phyloP scores from a whole-genome alignment of 2,888 invertebrate species.

The Diaperis boleti region DNA sequence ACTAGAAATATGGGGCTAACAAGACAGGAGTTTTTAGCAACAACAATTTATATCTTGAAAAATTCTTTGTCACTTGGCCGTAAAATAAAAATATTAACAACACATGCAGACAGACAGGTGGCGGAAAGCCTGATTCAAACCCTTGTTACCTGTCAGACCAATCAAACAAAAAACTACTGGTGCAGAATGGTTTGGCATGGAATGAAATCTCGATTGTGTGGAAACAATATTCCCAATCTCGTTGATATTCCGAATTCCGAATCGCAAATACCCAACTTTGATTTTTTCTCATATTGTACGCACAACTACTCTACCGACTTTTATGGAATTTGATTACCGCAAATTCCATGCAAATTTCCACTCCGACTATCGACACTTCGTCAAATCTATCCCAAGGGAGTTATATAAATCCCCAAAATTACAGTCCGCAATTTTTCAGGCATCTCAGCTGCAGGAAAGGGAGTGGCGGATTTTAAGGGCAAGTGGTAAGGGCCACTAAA shows the following conservation, averaged over 20 bases:
- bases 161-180: constrained; percentile 8
- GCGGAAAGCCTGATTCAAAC: constrained; percentile 19
- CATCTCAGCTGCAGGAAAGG: constrained; percentile 8
- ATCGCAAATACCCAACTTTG: no score
- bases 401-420: constrained; percentile 12
- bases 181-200: background rate
- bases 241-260: background rate
- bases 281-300: background rate
- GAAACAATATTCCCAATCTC: background rate
- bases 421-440: constrained; percentile 9
- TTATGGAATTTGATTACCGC: background rate
- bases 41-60: no score
- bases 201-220: background rate
- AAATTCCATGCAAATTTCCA: background rate
- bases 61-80: no score
- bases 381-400: background rate
- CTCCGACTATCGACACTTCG: background rate
- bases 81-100: no score
- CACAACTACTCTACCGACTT: background rate
- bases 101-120: background rate
- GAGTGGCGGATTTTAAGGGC: constrained; percentile 4
- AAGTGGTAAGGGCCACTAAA: constrained; percentile 20
- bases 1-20: no score
- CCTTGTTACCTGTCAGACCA: constrained; percentile 21
- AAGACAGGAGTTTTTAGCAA: no score